Base-by-base conservation (phyloP, 2,113 vertebrate species). In the Pseudolaguvia tuberculata region DNA sequence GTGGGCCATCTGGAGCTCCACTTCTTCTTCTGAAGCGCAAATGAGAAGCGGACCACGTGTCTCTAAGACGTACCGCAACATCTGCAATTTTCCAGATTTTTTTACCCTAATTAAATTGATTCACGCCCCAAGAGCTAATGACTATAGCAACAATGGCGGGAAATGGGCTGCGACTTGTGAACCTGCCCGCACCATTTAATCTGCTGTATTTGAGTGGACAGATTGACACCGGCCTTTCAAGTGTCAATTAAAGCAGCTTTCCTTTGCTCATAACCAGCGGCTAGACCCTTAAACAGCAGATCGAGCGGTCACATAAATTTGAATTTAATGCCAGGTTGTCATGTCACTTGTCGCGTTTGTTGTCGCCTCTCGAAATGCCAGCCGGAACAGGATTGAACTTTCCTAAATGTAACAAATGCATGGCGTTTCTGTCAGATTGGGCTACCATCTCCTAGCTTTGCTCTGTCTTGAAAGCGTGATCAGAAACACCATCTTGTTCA, bases 21-120 rank as follows among this genome's bases (percentile, higher is more conserved):
- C 67, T 62, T n/a, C 45, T 72, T 47, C 53, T 76, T 73, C 39
- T 13, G 23, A n/a, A 70, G 66, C 55, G 55, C 75, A 74, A 79
- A 77, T 61, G 15, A 56, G 66, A 63, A 59, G 48, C 57, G 39
- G 42, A 15, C 48, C 47, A 74, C 35, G 17, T 27, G 71, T 75
- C 71, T 70, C 80, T 75, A 65, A 61, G 75, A 51, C 78, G 51
- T 68, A 52, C 59, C 25, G 45, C 59, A 73, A 39, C 70, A 76
- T 72, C 69, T 68, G 77, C 65, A 79, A 62, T 77, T 55, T 72
- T 80, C 79, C 67, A 29, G 21, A 17, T 77, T 79, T 55, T 70
- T 45, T 67, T 74, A 70, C 61, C 62, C 59, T 84, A 78, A 84
- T 83, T 83, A 81, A 77, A 74, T 80, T 45, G 77, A 81, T 59